Conservation (phyloP, 2,113 vertebrate species). For the Sterna hirundo region DNA sequence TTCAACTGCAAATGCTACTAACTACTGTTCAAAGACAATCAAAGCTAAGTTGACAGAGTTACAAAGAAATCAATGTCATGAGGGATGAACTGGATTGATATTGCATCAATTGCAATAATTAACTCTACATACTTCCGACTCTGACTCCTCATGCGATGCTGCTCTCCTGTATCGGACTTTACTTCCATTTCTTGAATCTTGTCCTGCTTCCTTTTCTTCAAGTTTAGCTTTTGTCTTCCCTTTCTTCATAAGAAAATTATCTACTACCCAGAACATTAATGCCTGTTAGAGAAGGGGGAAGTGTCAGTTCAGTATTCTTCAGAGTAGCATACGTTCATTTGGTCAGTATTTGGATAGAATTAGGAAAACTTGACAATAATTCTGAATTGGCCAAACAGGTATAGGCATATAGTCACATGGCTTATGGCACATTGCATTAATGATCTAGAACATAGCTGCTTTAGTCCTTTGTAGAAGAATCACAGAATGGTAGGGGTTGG, state of each 20-base stretch:
- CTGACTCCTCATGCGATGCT: slow-evolving; percentile 94
- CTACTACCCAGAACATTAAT: slow-evolving; percentile 98
- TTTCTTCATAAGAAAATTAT: slow-evolving; percentile 99
- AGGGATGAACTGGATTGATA: neutral
- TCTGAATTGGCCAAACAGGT: neutral
- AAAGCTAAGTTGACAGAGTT: neutral
- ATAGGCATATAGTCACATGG: neutral
- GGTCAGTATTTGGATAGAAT: neutral
- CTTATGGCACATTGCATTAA: neutral
- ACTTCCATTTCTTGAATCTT: slow-evolving; percentile 88
- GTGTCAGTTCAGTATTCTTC: neutral
- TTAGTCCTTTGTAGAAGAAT: neutral
- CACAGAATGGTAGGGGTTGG: no score
- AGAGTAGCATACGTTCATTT: neutral
- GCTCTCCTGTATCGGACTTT: slow-evolving; percentile 95
- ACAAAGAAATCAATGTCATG: neutral
- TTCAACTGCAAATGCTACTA: neutral
- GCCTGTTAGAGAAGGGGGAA: slow-evolving; percentile 75
- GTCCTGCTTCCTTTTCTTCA: slow-evolving; percentile 88
- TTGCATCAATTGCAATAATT: neutral
- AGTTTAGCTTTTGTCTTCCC: slow-evolving; percentile 97
- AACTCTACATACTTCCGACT: slow-evolving; percentile 87
- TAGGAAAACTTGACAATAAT: neutral
- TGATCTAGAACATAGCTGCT: neutral
- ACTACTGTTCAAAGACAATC: neutral